A percentile compares a stretch with the other conserved stretches of the same genome.
Conservation (phyloP, 2,888 invertebrate species). For the Neelides folsomi region DNA sequence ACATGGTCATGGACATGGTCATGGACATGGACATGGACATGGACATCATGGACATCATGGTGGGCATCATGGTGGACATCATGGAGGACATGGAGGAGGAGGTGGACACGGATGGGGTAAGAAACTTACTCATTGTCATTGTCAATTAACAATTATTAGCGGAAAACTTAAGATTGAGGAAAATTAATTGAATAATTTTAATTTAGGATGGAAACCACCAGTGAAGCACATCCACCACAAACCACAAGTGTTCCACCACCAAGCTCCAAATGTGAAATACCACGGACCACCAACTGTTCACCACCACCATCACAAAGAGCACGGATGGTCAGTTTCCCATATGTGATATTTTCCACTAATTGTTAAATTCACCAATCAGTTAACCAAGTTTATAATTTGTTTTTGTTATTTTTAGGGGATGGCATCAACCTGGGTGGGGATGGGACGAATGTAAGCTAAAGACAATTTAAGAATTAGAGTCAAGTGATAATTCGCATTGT, state of each 20-base stretch:
- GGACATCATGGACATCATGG: not conserved
- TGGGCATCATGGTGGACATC: not conserved
- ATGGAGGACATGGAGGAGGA: constrained; percentile 3
- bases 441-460: too few relatives aligned
- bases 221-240: constrained; percentile 22
- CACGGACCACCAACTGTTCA: constrained; percentile 12
- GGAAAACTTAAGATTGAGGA: too few relatives aligned
- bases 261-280: constrained; percentile 11
- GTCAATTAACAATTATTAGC: too few relatives aligned
- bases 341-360: too few relatives aligned
- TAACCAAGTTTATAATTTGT: too few relatives aligned
- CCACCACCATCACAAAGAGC: not conserved
- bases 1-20: constrained; percentile 3
- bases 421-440: too few relatives aligned
- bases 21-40: constrained; percentile 6
- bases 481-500: too few relatives aligned
- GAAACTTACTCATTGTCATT: not conserved
- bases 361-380: too few relatives aligned
- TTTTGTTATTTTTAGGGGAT: too few relatives aligned
- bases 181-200: not conserved
- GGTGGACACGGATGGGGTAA: constrained; percentile 8
- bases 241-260: constrained; percentile 16
- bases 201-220: constrained; percentile 11
- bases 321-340: too few relatives aligned
- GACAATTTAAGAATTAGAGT: too few relatives aligned